phyloP scores from a whole-genome alignment of 1,140 invertebrate genomes.

The Platorchestia sp. region DNA sequence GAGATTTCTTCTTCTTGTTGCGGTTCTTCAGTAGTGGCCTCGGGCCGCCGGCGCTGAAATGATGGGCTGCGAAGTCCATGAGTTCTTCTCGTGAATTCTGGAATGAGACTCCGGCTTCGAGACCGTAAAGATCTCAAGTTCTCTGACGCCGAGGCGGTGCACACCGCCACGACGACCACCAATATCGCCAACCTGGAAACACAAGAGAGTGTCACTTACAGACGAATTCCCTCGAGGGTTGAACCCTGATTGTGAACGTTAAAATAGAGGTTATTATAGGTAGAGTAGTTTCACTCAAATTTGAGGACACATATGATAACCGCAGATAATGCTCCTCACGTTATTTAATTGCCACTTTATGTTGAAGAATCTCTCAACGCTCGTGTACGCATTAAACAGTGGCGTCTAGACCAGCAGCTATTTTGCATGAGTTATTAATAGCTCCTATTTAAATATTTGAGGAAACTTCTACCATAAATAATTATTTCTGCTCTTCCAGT shows the following conservation, averaged over 20 bases:
- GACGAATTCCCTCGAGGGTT: background rate
- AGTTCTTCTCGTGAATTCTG: background rate
- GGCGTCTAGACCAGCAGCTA: too few relatives aligned
- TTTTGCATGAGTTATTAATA: too few relatives aligned
- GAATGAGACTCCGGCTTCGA: background rate
- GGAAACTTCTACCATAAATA: too few relatives aligned
- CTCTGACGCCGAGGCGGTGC: background rate
- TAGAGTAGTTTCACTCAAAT: background rate
- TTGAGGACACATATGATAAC: too few relatives aligned
- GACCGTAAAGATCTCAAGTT: background rate
- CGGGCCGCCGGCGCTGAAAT: background rate
- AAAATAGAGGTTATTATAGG: background rate
- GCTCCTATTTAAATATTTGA: too few relatives aligned
- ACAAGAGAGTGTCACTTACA: background rate
- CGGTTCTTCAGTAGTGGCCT: background rate
- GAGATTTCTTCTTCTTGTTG: background rate
- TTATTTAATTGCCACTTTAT: too few relatives aligned
- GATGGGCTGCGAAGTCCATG: background rate
- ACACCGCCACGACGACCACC: background rate
- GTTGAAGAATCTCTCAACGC: too few relatives aligned
- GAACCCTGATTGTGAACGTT: background rate
- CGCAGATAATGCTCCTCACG: too few relatives aligned
- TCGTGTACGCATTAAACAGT: too few relatives aligned
- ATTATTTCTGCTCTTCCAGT: too few relatives aligned
- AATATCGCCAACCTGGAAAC: background rate